phyloP scores from a whole-genome alignment of 2,797 vertebrate species.

The Pangasius larnaudii region DNA sequence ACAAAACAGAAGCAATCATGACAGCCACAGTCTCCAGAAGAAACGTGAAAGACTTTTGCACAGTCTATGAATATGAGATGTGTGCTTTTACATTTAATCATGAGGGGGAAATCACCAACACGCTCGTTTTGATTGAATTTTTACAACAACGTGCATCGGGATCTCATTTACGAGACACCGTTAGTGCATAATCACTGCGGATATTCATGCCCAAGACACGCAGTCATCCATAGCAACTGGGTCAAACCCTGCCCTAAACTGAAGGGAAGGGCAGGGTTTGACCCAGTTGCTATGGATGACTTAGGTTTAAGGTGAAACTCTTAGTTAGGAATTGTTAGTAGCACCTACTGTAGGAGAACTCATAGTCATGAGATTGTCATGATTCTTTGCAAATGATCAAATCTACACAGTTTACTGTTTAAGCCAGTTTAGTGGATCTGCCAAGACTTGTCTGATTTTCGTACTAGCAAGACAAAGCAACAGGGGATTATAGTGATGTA shows the following conservation, averaged over 20 bases:
- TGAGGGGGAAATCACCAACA: not conserved
- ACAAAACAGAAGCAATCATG: not conserved
- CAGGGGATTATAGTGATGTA: not conserved
- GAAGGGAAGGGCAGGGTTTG: not conserved
- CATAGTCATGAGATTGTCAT: not conserved
- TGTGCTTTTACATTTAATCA: not conserved
- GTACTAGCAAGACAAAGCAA: not conserved
- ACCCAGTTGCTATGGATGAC: not conserved
- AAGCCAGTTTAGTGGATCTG: not conserved
- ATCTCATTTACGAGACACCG: not conserved
- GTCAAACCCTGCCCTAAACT: not conserved
- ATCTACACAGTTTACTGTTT: not conserved
- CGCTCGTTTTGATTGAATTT: not conserved
- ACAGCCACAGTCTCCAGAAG: not conserved
- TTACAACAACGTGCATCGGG: not conserved
- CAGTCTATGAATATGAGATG: not conserved
- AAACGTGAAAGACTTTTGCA: not conserved
- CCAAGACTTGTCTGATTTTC: not conserved
- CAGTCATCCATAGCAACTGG: not conserved
- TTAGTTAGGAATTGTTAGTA: not conserved
- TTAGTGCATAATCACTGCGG: not conserved
- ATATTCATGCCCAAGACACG: too few species aligned
- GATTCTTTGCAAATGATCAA: not conserved
- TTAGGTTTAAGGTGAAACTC: not conserved
- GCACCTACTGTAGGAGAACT: not conserved